phyloP scores from a whole-genome alignment of 1,140 invertebrate genomes.

The Catajapyx aquilonaris region DNA sequence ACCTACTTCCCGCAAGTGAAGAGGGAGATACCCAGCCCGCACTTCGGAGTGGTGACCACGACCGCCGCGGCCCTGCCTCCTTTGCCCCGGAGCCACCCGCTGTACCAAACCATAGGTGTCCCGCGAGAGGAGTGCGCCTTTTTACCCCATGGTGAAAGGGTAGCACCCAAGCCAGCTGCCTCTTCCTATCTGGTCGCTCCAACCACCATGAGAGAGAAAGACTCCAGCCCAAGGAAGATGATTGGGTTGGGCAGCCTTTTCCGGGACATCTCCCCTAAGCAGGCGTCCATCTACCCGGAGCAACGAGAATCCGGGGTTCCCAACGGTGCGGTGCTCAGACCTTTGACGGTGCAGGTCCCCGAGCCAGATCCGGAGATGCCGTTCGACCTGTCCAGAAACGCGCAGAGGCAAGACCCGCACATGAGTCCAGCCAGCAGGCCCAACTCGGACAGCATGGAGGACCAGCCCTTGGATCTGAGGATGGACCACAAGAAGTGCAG shows the following conservation, averaged over 20 bases:
- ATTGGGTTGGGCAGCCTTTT: neutral
- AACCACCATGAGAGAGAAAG: neutral
- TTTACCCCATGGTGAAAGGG: too few relatives aligned
- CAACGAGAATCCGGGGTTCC: neutral
- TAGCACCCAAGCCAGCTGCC: too few relatives aligned
- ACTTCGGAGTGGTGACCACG: too few relatives aligned
- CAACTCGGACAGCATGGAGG: conserved; percentile 15
- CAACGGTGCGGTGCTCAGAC: neutral
- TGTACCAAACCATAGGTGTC: too few relatives aligned
- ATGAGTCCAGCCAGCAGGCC: conserved; percentile 1
- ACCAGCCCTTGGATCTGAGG: conserved; percentile 53
- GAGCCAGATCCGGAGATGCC: conserved; percentile 19
- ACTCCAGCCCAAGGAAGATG: neutral
- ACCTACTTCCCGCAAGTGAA: too few relatives aligned
- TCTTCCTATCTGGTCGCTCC: too few relatives aligned
- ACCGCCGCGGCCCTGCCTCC: too few relatives aligned
- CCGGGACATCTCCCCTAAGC: neutral
- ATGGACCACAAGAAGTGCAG: conserved; percentile 26
- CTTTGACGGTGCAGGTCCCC: too few relatives aligned
- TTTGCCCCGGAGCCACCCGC: too few relatives aligned
- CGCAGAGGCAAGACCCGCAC: conserved; percentile 5
- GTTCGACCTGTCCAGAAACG: conserved; percentile 13
- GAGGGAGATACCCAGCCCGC: too few relatives aligned
- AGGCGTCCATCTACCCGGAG: neutral
- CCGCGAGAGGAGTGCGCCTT: too few relatives aligned